A percentile compares a stretch with the other conserved stretches of the same genome.
Evolutionary conservation across 2,888 invertebrate genomes (phyloP).

Genomic region (Pseudococcus jackbeardsleyi): DNA sequence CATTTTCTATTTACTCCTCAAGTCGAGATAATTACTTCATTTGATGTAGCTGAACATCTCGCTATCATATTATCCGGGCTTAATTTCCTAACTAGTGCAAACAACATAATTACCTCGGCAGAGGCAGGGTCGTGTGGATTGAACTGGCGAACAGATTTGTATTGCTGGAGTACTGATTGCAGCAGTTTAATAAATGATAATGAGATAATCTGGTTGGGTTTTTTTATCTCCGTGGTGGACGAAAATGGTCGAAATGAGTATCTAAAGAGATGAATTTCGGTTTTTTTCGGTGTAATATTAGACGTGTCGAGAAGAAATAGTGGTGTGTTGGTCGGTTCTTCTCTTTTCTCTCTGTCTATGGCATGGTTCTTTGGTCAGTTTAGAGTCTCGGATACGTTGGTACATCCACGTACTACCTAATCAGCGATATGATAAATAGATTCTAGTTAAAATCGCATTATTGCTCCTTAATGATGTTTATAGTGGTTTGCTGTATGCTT

Average conservation of each 20-base stretch:
- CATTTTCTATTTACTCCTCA: constrained; percentile 56
- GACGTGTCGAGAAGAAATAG: not conserved
- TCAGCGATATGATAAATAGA: constrained; percentile 61
- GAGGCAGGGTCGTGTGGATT: too few relatives aligned
- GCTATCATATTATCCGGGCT: constrained; percentile 1
- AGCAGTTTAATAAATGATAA: constrained; percentile 55
- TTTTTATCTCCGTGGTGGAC: not conserved
- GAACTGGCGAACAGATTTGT: too few relatives aligned
- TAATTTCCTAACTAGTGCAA: constrained; percentile 36
- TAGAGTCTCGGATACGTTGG: too few relatives aligned
- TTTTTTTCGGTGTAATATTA: constrained; percentile 40
- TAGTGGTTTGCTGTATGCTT: constrained; percentile 20
- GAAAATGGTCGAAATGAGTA: not conserved
- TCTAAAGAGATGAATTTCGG: constrained; percentile 21
- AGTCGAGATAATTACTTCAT: constrained; percentile 58
- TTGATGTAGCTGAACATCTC: constrained; percentile 20
- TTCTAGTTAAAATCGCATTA: constrained; percentile 63
- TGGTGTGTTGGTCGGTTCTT: too few relatives aligned
- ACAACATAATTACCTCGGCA: constrained; percentile 53
- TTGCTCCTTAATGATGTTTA: constrained; percentile 62
- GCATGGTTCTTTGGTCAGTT: not conserved
- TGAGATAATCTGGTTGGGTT: constrained; percentile 56
- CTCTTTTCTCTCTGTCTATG: not conserved
- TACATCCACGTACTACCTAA: constrained; percentile 35
- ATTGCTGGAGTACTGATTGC: constrained; percentile 54